A percentile compares a stretch with the other conserved stretches of the same genome.
These are phyloP conservation scores for Euwallacea fornicatus DNA, from an alignment of 1,140 invertebrate genomes.

Conservation along the genomic window DNA sequence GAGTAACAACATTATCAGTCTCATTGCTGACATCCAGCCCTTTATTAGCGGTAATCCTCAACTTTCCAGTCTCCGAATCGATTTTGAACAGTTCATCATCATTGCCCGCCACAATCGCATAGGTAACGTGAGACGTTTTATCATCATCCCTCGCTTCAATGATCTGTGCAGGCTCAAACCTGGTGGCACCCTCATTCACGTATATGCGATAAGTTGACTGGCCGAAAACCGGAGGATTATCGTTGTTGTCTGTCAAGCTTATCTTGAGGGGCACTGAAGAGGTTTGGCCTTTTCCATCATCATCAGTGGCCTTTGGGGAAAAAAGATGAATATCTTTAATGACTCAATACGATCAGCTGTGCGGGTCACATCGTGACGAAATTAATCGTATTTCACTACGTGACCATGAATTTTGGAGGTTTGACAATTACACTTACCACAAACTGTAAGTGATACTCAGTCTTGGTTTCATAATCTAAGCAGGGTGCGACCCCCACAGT, in stretches of 20 bases:
- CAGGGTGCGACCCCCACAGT: constrained; percentile 67
- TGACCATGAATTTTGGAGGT: neutral
- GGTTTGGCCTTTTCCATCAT: constrained; percentile 75
- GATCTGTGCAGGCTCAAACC: constrained; percentile 76
- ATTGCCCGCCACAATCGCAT: constrained; percentile 70
- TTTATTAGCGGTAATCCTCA: constrained; percentile 64
- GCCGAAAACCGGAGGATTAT: constrained; percentile 79
- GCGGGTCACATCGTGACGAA: no score
- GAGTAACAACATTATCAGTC: constrained; percentile 58
- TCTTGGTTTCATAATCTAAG: constrained; percentile 83
- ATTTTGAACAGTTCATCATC: constrained; percentile 67
- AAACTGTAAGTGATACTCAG: constrained; percentile 82
- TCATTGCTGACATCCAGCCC: constrained; percentile 66
- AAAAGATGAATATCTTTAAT: neutral
- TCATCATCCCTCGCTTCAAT: constrained; percentile 78
- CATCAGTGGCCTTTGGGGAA: constrained; percentile 72
- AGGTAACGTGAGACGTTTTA: constrained; percentile 76
- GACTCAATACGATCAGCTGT: no score
- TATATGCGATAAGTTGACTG: constrained; percentile 73
- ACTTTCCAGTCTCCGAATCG: constrained; percentile 68
- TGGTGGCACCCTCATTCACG: constrained; percentile 79
- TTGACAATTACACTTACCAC: constrained; percentile 60
- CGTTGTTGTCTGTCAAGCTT: constrained; percentile 79
- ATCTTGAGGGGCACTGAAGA: constrained; percentile 79
- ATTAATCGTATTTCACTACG: no score